These are phyloP conservation scores for Sphinx pinastri DNA, from an alignment of 2,888 invertebrate genomes.

Conservation along the genomic window DNA sequence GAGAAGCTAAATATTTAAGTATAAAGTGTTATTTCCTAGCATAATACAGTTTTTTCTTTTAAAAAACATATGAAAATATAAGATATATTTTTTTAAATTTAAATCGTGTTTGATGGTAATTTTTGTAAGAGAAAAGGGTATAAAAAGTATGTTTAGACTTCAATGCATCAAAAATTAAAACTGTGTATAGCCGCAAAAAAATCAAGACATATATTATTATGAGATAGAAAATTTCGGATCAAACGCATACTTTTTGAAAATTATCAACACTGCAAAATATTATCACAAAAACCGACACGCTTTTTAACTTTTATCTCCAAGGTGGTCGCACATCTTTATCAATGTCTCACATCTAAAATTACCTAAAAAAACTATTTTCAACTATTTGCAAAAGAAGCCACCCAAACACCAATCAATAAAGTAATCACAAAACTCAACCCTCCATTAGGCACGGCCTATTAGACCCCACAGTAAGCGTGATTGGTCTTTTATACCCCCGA, in stretches of 20 bases:
- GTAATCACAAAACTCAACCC: conserved; percentile 36
- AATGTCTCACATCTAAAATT: not conserved
- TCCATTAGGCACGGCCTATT: conserved; percentile 38
- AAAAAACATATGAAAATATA: no score
- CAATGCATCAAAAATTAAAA: no score
- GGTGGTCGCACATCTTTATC: conserved; percentile 12
- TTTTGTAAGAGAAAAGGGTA: no score
- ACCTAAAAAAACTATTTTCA: conserved; percentile 13
- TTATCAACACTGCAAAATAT: not conserved
- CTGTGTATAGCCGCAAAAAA: no score
- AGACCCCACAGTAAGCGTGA: conserved; percentile 43
- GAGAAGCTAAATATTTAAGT: no score
- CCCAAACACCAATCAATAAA: conserved; percentile 39
- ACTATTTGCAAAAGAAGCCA: conserved; percentile 41
- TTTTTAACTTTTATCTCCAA: not conserved
- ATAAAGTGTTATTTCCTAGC: no score
- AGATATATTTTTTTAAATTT: no score
- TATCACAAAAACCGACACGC: not conserved
- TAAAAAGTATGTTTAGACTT: no score
- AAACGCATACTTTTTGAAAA: not conserved
- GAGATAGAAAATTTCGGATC: no score
- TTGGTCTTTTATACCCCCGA: conserved; percentile 45
- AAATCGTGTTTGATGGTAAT: no score
- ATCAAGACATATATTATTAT: no score
- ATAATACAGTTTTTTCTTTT: no score